A percentile compares a stretch with the other conserved stretches of the same genome.
phyloP scores from a whole-genome alignment of 2,113 vertebrate species.

The Toxotes jaculatrix region DNA sequence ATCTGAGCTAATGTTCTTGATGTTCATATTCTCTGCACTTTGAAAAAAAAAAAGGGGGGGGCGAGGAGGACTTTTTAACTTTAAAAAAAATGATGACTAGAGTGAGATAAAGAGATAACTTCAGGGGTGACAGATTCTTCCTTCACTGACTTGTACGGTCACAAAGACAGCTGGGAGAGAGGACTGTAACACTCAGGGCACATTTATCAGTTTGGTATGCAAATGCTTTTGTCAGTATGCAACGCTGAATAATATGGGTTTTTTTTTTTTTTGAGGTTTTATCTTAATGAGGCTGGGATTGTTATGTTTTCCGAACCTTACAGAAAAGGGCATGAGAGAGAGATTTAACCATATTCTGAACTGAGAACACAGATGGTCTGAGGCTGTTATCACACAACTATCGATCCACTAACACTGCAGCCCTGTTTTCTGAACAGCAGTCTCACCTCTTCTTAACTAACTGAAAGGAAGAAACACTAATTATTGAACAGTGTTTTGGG shows the following conservation, averaged over 20 bases:
- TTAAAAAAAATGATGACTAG: too few relatives aligned
- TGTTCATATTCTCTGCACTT: not conserved
- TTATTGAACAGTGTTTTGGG: conserved; percentile 8
- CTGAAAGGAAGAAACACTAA: not conserved
- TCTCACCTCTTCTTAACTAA: not conserved
- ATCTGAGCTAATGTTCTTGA: too few relatives aligned
- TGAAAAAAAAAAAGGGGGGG: too few relatives aligned
- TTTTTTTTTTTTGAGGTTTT: not conserved
- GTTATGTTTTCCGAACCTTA: not conserved
- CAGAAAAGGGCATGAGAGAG: not conserved
- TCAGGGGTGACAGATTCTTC: not conserved
- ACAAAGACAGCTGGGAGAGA: not conserved
- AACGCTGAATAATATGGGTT: not conserved
- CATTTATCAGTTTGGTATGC: conserved; percentile 9
- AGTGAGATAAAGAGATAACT: too few relatives aligned
- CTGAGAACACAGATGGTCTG: not conserved
- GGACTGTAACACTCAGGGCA: not conserved
- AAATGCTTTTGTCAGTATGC: not conserved
- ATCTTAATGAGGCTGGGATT: not conserved
- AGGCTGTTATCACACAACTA: not conserved
- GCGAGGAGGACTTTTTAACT: too few relatives aligned
- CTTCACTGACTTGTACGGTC: conserved; percentile 1
- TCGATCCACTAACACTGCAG: not conserved
- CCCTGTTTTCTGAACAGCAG: not conserved
- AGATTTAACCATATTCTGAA: not conserved